Conservation (phyloP, 1,140 invertebrate species). For the Drosophila ficusphila region DNA sequence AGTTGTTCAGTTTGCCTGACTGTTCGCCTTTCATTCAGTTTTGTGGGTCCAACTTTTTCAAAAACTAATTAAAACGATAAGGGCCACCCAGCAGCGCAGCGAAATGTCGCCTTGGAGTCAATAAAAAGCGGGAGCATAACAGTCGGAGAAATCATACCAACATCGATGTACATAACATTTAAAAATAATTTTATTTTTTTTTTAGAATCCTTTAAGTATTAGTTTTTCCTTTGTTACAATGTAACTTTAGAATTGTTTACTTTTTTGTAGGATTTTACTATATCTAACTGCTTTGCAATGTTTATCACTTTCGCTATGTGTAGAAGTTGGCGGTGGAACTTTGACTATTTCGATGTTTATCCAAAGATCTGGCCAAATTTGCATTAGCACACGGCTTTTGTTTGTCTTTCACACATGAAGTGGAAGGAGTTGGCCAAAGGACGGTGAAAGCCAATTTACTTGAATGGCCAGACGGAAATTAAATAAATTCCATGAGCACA, state of each 20-base stretch:
- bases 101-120: slow-evolving; percentile 37
- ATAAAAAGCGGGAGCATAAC: slow-evolving; percentile 18
- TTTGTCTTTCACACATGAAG: slow-evolving; percentile 9
- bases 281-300: too few relatives aligned
- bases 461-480: slow-evolving; percentile 69
- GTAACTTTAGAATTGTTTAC: too few relatives aligned
- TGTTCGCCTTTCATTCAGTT: slow-evolving; percentile 5
- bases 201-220: too few relatives aligned
- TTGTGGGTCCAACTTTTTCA: slow-evolving; percentile 57
- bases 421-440: neutral
- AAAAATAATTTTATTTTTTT: neutral
- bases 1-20: slow-evolving; percentile 4
- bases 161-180: neutral
- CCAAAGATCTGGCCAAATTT: slow-evolving; percentile 49
- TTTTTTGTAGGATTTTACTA: too few relatives aligned
- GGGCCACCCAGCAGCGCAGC: slow-evolving; percentile 23
- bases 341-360: slow-evolving; percentile 58
- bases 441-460: slow-evolving; percentile 46
- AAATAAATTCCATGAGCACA: slow-evolving; percentile 68
- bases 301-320: neutral
- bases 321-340: slow-evolving; percentile 1
- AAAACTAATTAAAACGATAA: slow-evolving; percentile 80
- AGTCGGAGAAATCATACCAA: neutral
- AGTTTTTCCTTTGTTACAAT: too few relatives aligned
- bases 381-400: slow-evolving; percentile 43